These are phyloP conservation scores for Oreochromis spilurus DNA, from an alignment of 2,113 vertebrate genomes.

Conservation along the genomic window DNA sequence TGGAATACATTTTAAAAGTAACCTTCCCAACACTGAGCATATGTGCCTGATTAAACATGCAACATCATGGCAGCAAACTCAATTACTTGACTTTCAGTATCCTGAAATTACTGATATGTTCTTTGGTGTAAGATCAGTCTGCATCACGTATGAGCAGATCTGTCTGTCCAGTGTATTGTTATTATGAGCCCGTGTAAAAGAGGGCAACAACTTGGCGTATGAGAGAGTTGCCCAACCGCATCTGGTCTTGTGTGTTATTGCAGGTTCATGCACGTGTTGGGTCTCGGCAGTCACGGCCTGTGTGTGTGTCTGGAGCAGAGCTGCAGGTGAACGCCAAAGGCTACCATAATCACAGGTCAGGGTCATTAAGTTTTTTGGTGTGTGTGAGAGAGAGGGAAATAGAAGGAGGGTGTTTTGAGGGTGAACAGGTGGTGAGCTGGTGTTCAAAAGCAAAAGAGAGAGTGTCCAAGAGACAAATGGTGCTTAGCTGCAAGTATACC, in stretches of 20 bases:
- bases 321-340: conserved; percentile 63
- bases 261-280: conserved; percentile 9
- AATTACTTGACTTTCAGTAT: background rate
- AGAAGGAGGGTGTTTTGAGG: background rate
- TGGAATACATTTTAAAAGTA: too few relatives aligned
- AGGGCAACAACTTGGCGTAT: background rate
- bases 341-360: conserved; percentile 47
- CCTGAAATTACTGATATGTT: background rate
- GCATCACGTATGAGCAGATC: background rate
- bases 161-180: background rate
- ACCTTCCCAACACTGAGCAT: too few relatives aligned
- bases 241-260: conserved; percentile 30
- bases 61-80: background rate
- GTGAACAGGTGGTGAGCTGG: conserved; percentile 50
- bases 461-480: background rate
- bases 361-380: conserved; percentile 43
- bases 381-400: background rate
- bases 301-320: background rate
- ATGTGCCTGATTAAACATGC: background rate
- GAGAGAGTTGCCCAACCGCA: background rate
- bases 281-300: background rate
- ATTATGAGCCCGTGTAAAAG: background rate
- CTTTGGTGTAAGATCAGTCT: background rate
- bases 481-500: background rate
- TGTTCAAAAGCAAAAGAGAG: background rate